Base-by-base conservation (phyloP, 2,113 vertebrate genomes). In the Aramus guarauna region DNA sequence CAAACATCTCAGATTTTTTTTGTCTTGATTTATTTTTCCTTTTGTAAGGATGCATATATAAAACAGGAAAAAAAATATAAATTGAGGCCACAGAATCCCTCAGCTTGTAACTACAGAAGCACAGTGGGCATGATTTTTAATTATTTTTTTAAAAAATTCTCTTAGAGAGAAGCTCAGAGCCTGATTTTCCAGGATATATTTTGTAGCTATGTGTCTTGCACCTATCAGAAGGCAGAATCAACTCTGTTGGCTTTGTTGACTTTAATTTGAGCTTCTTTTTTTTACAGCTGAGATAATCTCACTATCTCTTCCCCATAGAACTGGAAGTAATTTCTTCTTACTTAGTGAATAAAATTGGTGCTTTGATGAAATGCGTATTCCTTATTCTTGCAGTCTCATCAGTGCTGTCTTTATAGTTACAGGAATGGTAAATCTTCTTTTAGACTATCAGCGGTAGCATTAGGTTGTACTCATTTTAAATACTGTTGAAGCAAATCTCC, bases 381-480 rank as follows among this genome's bases (percentile, higher is more conserved):
- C 37, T 78, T 95, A 80, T 77, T 93, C 83, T 90, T 96, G 90
- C 81, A 91, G 41, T 90, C 48, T 95, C 93, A 96, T 72, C 91
- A 85, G 29, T 43, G 36, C 27, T 93, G 59, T 93, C 82, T 80
- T 83, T 95, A 73, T 34, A 84, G 39, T 85, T 78, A 80, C 19
- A 94, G 59, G 27, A 94, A 94, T n/a, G 36, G 47, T 80, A 90
- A 92, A 95, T 95, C 67, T 96, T 94, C 71, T 96, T 79, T 94
- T 36, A 94, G 52, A 83, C 12, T 36, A 56, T 84, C 53, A 77
- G 37, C 47, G 67, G 69, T 47, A 80, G 15, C 74, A 73, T 94
- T 79, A 92, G 48, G 23, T 71, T 66, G 29, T 50, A 55, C 6
- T 88, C 34, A 53, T 92, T 95, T 91, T 87, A 90, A 90, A 88